phyloP scores from a whole-genome alignment of 2,113 vertebrate species.

The Trichechus manatus region DNA sequence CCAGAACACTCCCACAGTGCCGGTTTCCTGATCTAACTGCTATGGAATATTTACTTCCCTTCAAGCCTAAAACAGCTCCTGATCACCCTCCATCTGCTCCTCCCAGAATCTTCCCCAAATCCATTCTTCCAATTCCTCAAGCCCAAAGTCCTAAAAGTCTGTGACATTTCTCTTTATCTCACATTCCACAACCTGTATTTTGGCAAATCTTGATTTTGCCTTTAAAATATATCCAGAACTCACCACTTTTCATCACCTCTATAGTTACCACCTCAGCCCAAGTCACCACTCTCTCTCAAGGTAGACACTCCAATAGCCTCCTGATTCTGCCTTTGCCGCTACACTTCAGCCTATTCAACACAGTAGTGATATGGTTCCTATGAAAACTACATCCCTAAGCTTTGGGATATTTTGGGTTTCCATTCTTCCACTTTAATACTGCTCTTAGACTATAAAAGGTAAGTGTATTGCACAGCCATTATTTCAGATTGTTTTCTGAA shows the following conservation, averaged over 20 bases:
- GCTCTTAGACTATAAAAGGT: not conserved
- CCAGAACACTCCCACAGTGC: not conserved
- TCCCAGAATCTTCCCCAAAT: not conserved
- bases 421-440: slow-evolving; percentile 23
- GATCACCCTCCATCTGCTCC: not conserved
- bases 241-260: not conserved
- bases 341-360: not conserved
- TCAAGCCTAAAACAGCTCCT: slow-evolving; percentile 8
- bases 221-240: not conserved
- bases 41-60: not conserved
- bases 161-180: not conserved
- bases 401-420: not conserved
- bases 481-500: not conserved
- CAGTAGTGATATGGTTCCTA: not conserved
- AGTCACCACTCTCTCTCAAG: not conserved
- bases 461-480: not conserved
- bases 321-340: not conserved
- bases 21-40: not conserved
- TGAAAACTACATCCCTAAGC: not conserved
- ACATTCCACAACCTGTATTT: not conserved
- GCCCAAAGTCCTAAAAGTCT: not conserved
- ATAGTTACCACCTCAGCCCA: not conserved
- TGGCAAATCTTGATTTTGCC: not conserved
- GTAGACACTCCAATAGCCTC: not conserved
- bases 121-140: not conserved